phyloP scores from a whole-genome alignment of 2,888 invertebrate genomes.

The Andrena chrysosceles region DNA sequence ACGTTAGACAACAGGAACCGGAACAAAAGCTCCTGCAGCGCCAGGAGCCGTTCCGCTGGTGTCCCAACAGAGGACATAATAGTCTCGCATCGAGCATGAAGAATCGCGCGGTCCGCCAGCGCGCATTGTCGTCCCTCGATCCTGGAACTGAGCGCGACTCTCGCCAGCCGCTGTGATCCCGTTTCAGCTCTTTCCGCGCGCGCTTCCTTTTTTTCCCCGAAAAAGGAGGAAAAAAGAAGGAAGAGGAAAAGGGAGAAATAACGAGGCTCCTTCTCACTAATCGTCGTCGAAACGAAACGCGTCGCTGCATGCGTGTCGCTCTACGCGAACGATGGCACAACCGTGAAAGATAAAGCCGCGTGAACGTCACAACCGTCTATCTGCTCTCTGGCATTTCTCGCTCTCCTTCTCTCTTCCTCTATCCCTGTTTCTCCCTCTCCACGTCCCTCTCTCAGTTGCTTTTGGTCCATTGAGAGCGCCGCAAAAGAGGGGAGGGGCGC shows the following conservation, averaged over 20 bases:
- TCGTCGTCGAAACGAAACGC: constrained; percentile 55
- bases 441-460: constrained; percentile 26
- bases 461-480: constrained; percentile 23
- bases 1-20: constrained; percentile 36
- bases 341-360: constrained; percentile 71
- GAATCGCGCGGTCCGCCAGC: constrained; percentile 54
- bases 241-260: constrained; percentile 36
- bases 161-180: constrained; percentile 51
- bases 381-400: constrained; percentile 30
- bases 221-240: constrained; percentile 23
- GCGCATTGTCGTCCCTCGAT: constrained; percentile 56
- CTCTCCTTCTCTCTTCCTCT: constrained; percentile 2
- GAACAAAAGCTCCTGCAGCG: constrained; percentile 44
- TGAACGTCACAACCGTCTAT: constrained; percentile 64
- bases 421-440: neutral
- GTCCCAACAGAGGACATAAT: constrained; percentile 53
- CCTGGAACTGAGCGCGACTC: constrained; percentile 38
- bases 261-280: constrained; percentile 62
- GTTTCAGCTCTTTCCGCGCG: constrained; percentile 50
- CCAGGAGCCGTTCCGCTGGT: constrained; percentile 40
- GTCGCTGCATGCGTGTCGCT: constrained; percentile 63
- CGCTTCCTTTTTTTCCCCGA: constrained; percentile 20
- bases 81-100: constrained; percentile 63
- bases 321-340: constrained; percentile 63
- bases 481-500: constrained; percentile 43